phyloP scores from a whole-genome alignment of 2,797 vertebrate species.

The Protosalanx chinensis region DNA sequence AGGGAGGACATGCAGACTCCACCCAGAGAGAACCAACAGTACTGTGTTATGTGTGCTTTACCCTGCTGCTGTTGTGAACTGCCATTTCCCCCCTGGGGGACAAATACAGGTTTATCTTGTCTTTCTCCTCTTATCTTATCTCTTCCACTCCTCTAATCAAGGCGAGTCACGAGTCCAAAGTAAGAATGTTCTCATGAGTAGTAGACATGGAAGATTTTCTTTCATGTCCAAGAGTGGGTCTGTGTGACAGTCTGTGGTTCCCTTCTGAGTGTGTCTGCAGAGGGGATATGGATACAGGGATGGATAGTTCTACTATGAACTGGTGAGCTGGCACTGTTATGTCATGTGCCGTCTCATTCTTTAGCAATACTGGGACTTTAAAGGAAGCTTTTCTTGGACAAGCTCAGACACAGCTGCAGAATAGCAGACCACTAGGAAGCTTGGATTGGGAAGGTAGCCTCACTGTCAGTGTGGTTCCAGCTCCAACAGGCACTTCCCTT shows the following conservation, averaged over 20 bases:
- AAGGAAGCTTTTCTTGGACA: background rate
- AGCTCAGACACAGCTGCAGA: conserved; percentile 19
- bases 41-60: too few species aligned
- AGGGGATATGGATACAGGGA: background rate
- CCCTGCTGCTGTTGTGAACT: too few species aligned
- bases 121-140: too few species aligned
- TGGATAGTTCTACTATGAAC: conserved; percentile 1
- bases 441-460: too few species aligned
- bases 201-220: background rate
- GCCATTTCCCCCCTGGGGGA: background rate
- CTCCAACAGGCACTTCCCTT: too few species aligned
- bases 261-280: background rate
- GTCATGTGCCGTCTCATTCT: too few species aligned
- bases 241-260: background rate
- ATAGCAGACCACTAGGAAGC: background rate
- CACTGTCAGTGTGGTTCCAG: too few species aligned
- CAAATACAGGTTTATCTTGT: too few species aligned
- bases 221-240: background rate
- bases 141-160: background rate
- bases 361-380: too few species aligned
- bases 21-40: too few species aligned
- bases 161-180: background rate
- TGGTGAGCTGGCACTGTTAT: background rate
- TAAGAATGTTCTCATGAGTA: background rate
- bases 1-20: too few species aligned